Base-by-base conservation (phyloP, 2,888 invertebrate genomes). In the Hanleya hanleyi region DNA sequence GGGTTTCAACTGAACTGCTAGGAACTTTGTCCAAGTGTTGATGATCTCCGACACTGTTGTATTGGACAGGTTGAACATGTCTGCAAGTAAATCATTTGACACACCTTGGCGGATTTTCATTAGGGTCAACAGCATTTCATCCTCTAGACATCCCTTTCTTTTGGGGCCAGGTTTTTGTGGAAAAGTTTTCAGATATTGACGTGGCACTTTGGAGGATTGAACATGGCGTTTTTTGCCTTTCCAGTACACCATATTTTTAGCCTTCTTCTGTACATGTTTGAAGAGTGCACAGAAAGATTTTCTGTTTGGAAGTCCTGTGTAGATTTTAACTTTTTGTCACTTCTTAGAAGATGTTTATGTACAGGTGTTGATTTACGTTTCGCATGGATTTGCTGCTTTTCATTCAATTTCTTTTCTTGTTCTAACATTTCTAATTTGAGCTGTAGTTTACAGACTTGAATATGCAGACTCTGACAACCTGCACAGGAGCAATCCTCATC, bases 231-330 rank as follows among this genome's bases (percentile, higher is more conserved):
- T 61, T 4, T 3, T 18, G n/a, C 69, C 69, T 26, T 26, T 57
- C 73, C 73, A 73, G 73, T 73, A 69, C 4, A 50, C 29, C 69
- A 73, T 69, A 12, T 62, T 68, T 35, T n/a, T n/a, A n/a, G n/a
- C n/a, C n/a, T n/a, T 62, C 18, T 33, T n/a, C 18, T 36, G 2
- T 0, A 73, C 22, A 69, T 61, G 65, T 49, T 29, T 29, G 36
- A n/a, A 69, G 7, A 69, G 57, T 26, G 62, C 69, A 69, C 69
- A 64, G 18, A 69, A 65, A 18, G 51, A 5, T 26, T 36, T 18
- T n/a, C 36, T 69, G 37, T 73, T 73, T n/a, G 68, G 49, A 12
- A 69, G 33, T 9, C 73, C 69, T 12, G 73, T 69, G 38, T 57
- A 32, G 3, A 57, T 7, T 22, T 2, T 47, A 22, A n/a, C 47